phyloP scores from a whole-genome alignment of 2,113 vertebrate genomes.

The Paracyprichromis sp. region DNA sequence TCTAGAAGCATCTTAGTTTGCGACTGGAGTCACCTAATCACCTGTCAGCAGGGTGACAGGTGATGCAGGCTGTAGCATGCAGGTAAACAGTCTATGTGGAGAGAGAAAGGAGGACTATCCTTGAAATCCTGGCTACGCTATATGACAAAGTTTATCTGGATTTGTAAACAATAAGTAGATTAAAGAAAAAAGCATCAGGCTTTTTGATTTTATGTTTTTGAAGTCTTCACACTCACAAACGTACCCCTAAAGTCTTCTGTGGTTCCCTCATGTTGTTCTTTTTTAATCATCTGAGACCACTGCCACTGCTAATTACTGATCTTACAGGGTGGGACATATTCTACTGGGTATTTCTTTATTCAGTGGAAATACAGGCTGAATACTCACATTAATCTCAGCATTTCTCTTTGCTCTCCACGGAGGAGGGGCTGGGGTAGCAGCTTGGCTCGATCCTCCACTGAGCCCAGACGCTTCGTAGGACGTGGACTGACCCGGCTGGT shows the following conservation, averaged over 20 bases:
- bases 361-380: background rate
- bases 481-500: background rate
- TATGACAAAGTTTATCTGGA: background rate
- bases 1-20: background rate
- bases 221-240: background rate
- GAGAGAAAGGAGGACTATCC: background rate
- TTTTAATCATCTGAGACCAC: background rate
- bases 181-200: background rate
- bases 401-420: conserved; percentile 59
- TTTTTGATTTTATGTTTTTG: background rate
- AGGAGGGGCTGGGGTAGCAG: conserved; percentile 43
- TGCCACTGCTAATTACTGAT: background rate
- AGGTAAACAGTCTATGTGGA: background rate
- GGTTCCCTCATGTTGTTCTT: background rate
- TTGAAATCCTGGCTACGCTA: background rate
- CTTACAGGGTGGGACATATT: background rate
- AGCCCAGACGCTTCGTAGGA: background rate
- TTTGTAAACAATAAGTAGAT: background rate
- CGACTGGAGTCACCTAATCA: background rate
- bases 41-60: background rate
- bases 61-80: background rate
- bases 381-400: conserved; percentile 71
- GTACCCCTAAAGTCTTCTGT: background rate
- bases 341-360: background rate
- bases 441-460: background rate